These are phyloP conservation scores for Drosophila persimilis DNA, from an alignment of 1,140 invertebrate species.

Conservation along the genomic window DNA sequence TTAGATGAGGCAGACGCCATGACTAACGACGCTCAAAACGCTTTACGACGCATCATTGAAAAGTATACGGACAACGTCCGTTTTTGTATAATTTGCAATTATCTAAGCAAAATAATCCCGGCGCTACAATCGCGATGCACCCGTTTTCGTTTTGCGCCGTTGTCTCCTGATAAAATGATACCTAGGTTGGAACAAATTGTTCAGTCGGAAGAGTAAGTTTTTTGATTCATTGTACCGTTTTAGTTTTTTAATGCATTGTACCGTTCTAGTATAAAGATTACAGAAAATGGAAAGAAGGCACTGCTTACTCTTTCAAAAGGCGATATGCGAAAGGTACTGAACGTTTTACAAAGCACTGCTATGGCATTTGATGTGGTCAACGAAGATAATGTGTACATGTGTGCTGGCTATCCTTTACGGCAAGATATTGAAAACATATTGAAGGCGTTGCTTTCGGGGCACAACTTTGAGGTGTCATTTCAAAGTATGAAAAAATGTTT, in stretches of 20 bases:
- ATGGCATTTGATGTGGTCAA: constrained; percentile 93
- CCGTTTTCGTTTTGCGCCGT: constrained; percentile 97
- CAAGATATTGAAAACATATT: constrained; percentile 95
- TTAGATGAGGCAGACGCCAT: constrained; percentile 99
- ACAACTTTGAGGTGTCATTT: constrained; percentile 90
- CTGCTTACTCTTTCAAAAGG: constrained; percentile 94
- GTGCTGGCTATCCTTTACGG: constrained; percentile 97
- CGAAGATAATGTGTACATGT: constrained; percentile 97
- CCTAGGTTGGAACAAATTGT: constrained; percentile 95
- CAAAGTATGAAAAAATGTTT: constrained; percentile 86
- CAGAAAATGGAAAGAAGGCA: constrained; percentile 95
- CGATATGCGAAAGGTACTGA: constrained; percentile 99
- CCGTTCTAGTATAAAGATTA: constrained; percentile 89
- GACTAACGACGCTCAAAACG: constrained; percentile 99
- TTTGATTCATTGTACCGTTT: not conserved
- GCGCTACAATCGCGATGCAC: constrained; percentile 99
- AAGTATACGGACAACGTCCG: constrained; percentile 99
- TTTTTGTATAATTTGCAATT: constrained; percentile 99
- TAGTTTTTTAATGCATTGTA: constrained; percentile 28
- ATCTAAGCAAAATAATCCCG: constrained; percentile 98
- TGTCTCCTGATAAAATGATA: constrained; percentile 93
- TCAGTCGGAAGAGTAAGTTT: constrained; percentile 90
- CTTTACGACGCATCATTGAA: constrained; percentile 98
- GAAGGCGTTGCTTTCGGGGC: constrained; percentile 94
- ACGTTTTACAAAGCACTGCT: constrained; percentile 97